Evolutionary conservation across 1,140 invertebrate genomes (phyloP).

Genomic region (Philaenus spumarius): DNA sequence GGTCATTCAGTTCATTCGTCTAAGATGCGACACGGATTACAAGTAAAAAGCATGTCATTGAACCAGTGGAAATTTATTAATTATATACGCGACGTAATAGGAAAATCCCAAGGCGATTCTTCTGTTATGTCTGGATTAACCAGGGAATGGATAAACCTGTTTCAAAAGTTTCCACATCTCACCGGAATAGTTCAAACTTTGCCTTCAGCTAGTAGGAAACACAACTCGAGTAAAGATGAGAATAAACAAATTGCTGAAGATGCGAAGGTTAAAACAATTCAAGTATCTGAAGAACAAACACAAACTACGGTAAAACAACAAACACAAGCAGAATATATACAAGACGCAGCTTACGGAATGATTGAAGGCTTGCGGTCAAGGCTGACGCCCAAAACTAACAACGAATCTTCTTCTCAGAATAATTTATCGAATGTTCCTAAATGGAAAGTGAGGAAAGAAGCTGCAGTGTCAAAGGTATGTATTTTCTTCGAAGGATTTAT

Average conservation of each 20-base stretch:
- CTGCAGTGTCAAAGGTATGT: conserved; percentile 28
- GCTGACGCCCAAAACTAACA: background rate
- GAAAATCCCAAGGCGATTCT: conserved; percentile 43
- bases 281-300: background rate
- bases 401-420: background rate
- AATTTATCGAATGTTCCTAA: background rate
- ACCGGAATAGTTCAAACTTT: conserved; percentile 16
- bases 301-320: background rate
- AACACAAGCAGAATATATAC: background rate
- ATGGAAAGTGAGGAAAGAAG: conserved; percentile 1
- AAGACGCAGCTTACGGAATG: conserved; percentile 2
- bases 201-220: conserved; percentile 15
- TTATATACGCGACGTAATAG: conserved; percentile 43
- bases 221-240: background rate
- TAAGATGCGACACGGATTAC: background rate
- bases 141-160: conserved; percentile 45
- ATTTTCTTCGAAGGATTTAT: conserved; percentile 38
- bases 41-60: conserved; percentile 39
- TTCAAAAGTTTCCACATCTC: conserved; percentile 41
- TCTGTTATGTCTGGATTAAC: conserved; percentile 42
- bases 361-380: conserved; percentile 10
- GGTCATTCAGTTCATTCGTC: conserved; percentile 1
- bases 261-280: background rate
- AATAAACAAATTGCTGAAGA: background rate
- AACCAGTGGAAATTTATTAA: conserved; percentile 45